phyloP scores from a whole-genome alignment of 2,888 invertebrate species.

The Limulus polyphemus region DNA sequence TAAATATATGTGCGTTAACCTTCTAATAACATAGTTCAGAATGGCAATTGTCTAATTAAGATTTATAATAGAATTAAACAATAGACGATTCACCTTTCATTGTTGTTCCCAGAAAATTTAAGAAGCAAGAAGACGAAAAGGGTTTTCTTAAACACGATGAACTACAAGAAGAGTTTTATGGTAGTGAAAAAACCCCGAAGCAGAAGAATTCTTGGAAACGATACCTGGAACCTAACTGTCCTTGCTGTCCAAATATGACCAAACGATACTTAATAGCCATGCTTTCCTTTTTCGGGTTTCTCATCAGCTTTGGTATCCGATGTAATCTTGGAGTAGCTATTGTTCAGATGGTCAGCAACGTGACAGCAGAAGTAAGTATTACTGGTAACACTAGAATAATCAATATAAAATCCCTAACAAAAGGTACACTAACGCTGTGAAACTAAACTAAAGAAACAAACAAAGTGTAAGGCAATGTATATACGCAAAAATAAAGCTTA shows the following conservation, averaged over 20 bases:
- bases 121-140: conserved; percentile 36
- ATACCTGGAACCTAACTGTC: conserved; percentile 54
- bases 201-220: conserved; percentile 9
- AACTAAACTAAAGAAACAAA: too few species aligned
- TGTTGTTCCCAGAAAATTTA: not conserved
- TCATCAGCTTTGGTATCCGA: conserved; percentile 94
- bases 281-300: conserved; percentile 48
- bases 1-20: too few species aligned
- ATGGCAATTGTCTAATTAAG: too few species aligned
- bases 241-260: conserved; percentile 51
- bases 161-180: conserved; percentile 19
- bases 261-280: conserved; percentile 58
- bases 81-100: too few species aligned
- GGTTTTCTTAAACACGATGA: conserved; percentile 33
- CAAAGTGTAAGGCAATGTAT: too few species aligned
- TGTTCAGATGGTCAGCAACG: conserved; percentile 50
- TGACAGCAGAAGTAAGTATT: conserved; percentile 26
- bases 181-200: conserved; percentile 9
- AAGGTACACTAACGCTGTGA: too few species aligned
- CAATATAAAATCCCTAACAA: not conserved
- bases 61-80: too few species aligned
- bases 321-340: conserved; percentile 99
- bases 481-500: too few species aligned
- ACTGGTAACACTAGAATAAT: not conserved
- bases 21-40: too few species aligned